These are phyloP conservation scores for Mycetomoellerius zeteki DNA, from an alignment of 1,140 invertebrate species.

Conservation along the genomic window DNA sequence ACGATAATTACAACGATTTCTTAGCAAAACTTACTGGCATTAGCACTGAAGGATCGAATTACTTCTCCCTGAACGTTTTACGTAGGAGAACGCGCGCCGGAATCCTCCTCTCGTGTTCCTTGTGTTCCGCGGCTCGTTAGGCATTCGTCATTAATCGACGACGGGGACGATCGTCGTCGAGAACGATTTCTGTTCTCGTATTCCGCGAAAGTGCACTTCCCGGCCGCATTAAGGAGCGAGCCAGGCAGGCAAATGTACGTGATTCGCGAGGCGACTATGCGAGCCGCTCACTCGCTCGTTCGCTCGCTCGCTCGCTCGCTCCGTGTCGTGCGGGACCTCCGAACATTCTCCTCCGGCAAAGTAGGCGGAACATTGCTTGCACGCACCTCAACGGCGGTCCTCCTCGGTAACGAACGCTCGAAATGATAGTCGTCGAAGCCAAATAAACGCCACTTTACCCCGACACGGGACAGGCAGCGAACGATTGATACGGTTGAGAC, in stretches of 20 bases:
- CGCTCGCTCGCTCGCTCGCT: not conserved
- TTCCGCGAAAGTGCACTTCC: conserved; percentile 54
- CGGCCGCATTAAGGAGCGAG: conserved; percentile 37
- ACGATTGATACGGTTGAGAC: conserved; percentile 9
- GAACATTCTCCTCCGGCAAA: conserved; percentile 51
- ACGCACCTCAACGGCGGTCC: conserved; percentile 60
- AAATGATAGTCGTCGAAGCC: conserved; percentile 62
- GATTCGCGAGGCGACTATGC: conserved; percentile 40
- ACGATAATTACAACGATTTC: not conserved
- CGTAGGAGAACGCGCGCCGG: not conserved
- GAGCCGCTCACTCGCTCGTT: not conserved
- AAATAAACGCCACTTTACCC: conserved; percentile 51
- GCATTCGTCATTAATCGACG: conserved; percentile 71
- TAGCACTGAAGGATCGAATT: not conserved
- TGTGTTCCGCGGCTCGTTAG: conserved; percentile 69
- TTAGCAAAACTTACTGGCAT: not conserved
- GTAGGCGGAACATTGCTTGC: conserved; percentile 64
- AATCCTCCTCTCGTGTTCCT: not conserved
- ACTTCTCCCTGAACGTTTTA: not conserved
- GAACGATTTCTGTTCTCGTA: conserved; percentile 43
- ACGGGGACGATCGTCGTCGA: conserved; percentile 49
- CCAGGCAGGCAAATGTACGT: conserved; percentile 41
- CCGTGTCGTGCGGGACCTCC: conserved; percentile 42
- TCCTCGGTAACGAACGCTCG: conserved; percentile 53
- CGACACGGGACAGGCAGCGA: conserved; percentile 32